Percentiles rank a stretch among this genome's conserved stretches.
These are phyloP conservation scores for Saimiri boliviensis DNA, from an alignment of 2,113 vertebrate species.

Conservation along the genomic window DNA sequence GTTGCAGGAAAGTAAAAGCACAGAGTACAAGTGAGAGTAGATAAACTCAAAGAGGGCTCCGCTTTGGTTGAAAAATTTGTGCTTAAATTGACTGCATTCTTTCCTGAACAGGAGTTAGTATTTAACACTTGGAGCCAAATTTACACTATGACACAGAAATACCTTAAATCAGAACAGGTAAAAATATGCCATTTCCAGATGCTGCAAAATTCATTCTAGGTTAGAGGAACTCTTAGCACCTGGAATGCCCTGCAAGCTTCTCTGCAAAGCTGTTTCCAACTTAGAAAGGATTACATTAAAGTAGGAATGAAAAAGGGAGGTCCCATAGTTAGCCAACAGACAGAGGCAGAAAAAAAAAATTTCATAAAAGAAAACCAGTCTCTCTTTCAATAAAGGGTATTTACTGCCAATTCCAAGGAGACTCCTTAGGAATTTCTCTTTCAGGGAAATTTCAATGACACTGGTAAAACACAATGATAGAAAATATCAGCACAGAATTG, in stretches of 20 bases:
- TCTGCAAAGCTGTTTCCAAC: background rate
- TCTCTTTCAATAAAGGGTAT: background rate
- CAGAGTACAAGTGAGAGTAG: background rate
- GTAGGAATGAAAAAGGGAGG: background rate
- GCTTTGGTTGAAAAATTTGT: background rate
- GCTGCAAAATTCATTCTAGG: background rate
- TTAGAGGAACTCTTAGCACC: background rate
- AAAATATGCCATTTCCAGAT: background rate
- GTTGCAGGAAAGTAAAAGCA: background rate
- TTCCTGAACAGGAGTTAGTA: background rate
- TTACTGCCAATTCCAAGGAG: conserved; percentile 3
- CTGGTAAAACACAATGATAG: background rate
- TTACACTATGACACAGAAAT: background rate
- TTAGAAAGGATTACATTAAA: background rate
- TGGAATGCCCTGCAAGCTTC: background rate
- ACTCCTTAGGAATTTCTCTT: background rate
- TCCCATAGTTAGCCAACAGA: background rate
- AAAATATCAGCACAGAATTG: conserved; percentile 3
- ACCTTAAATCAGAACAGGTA: background rate
- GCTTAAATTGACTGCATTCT: conserved; percentile 21
- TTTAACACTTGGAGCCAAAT: conserved; percentile 21
- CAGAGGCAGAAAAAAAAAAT: background rate
- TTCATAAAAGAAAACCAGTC: background rate
- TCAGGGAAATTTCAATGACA: conserved; percentile 29
- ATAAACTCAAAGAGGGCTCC: background rate